These are phyloP conservation scores for Griposia aprilina DNA, from an alignment of 2,888 invertebrate species.

Conservation along the genomic window DNA sequence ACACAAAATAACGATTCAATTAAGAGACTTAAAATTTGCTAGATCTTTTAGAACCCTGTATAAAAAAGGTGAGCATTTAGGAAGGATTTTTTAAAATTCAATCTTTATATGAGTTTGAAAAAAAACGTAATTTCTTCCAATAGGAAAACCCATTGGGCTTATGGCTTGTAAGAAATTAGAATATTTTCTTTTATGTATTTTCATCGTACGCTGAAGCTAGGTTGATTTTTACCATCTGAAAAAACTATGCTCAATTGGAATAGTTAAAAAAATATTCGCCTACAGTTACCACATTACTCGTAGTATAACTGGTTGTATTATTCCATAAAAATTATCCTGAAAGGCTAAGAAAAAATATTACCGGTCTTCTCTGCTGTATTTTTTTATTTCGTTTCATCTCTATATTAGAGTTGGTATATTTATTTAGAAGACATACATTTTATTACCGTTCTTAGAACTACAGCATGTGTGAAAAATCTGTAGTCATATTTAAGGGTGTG, in stretches of 20 bases:
- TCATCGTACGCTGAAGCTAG: background rate
- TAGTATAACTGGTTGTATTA: background rate
- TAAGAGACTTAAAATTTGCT: too few species aligned
- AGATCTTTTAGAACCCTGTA: too few species aligned
- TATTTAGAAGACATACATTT: too few species aligned
- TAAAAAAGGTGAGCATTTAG: background rate
- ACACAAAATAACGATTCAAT: too few species aligned
- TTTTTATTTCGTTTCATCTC: too few species aligned
- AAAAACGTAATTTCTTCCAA: background rate
- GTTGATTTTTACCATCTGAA: background rate
- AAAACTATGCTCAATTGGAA: background rate
- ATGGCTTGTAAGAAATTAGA: background rate
- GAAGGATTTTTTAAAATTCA: background rate
- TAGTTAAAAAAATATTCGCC: background rate
- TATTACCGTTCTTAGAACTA: too few species aligned
- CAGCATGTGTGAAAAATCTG: too few species aligned
- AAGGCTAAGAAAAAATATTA: background rate
- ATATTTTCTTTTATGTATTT: background rate
- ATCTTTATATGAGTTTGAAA: background rate
- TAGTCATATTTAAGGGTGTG: too few species aligned
- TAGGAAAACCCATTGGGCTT: background rate
- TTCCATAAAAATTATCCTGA: background rate
- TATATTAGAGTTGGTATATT: too few species aligned
- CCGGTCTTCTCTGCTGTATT: too few species aligned
- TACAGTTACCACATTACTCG: background rate